phyloP scores from a whole-genome alignment of 2,113 vertebrate genomes.

The Sylvilagus bachmani region DNA sequence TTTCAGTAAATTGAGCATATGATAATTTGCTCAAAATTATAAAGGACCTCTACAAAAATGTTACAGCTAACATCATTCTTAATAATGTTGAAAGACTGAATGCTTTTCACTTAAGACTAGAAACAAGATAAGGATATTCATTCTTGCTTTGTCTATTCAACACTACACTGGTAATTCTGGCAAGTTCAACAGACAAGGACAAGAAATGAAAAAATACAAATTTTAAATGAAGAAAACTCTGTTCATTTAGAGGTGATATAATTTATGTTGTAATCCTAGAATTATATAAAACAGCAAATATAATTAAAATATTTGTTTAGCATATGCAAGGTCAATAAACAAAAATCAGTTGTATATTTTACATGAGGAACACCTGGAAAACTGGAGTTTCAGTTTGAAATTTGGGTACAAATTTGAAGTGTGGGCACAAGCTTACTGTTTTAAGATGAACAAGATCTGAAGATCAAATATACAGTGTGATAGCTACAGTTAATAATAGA shows the following conservation, averaged over 20 bases:
- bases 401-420: background rate
- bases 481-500: background rate
- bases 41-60: background rate
- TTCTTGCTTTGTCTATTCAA: background rate
- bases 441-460: background rate
- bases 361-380: background rate
- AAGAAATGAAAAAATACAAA: background rate
- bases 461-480: background rate
- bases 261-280: background rate
- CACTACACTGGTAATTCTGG: background rate
- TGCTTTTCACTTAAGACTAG: background rate
- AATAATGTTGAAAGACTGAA: background rate
- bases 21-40: background rate
- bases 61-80: background rate
- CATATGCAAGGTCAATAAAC: background rate
- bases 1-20: background rate
- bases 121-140: background rate
- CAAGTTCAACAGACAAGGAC: background rate
- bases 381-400: background rate
- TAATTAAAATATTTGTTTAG: background rate
- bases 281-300: background rate
- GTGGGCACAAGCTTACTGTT: background rate
- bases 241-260: background rate
- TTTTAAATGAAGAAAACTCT: conserved; percentile 18
- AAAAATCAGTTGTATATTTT: background rate